Evolutionary conservation across 2,113 vertebrate species (phyloP), one percentile per base, ranked within the genome.

Genomic region (Shinisaurus crocodilurus): DNA sequence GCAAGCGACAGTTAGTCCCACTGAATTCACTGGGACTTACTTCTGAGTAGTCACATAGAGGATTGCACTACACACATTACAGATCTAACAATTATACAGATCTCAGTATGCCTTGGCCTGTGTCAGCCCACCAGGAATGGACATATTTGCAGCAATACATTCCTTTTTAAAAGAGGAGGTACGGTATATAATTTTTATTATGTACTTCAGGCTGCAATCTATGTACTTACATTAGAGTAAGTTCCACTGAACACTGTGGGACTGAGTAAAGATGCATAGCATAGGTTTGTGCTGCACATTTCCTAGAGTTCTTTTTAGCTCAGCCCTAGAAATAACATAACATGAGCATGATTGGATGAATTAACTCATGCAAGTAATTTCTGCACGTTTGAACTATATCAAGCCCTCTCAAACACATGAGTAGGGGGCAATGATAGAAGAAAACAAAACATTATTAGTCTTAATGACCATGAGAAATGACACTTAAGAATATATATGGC

Each of bases 361-460:
- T 90, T 86, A 86, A 86, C 75, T 70, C 65, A 67, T 86, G 63
- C 48, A 85, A 43, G 40, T 69, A 80, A 80, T 80, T 89, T 89
- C 37, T 89, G 29, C 50, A 60, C 48, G 82, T 60, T 77, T 25
- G 65, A 20, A 15, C 5, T 83, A 77, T 48, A 93, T 20, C n/a
- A 90, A 0, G 0, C 50, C 63, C 89, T 91, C 5, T 65, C 74
- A 88, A 50, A 23, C 76, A 92, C 37, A 16, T 80, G 12, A 60
- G 89, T 87, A 82, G 18, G 43, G 12, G 16, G 1, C 87, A 92
- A 86, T 88, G 89, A 67, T 70, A 85, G 72, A 88, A 90, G 89
- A 89, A 94, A 89, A 76, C 89, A 89, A 94, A 89, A 76, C 89
- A 95, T 96, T 87, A 90, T 96, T 97, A 96, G 95, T 90, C 93